Base-by-base conservation (phyloP, 2,888 invertebrate species). In the Hydrotaea diabolus region DNA sequence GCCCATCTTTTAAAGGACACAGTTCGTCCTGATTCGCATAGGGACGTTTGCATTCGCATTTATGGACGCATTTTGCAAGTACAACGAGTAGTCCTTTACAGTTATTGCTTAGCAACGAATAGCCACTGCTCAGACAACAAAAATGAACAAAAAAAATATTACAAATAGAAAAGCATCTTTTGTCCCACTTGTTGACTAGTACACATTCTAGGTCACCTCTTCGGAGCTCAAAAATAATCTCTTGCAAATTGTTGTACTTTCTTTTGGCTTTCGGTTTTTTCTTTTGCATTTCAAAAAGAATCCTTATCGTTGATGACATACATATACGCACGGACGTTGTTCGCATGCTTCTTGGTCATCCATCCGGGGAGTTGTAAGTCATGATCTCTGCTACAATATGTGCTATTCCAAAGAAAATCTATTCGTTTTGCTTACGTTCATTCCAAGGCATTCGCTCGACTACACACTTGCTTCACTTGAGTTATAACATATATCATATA, bases 41-140 rank as follows among this genome's bases (percentile, higher is more conserved):
- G 31, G 23, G 8, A 62, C 26, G 26, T n/a, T 17, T 62, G 13
- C 19, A 73, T 78, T 78, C 64, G 64, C 53, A 53, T 73, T 36
- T 72, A 62, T 53, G 49, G 36, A 13, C 23, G 23, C 15, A 46
- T 46, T 13, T 15, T 43, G 39, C 66, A 66, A 43, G 7, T 31
- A 7, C 31, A 31, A 4, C 2, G 31, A 31, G 31, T 31, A 31
- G 31, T 2, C 2, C 31, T 31, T 31, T 31, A 4, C 7, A 31
- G 31, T 4, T 31, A 31, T 31, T 31, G 31, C 31, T 31, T 31
- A 31, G 31, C 31, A 31, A 31, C 31, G 31, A 31, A 31, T 31
- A 7, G 2, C 31, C 31, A 2, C 31, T 31, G 2, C 31, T 2
- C 31, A 4, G 31, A 7, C 31, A 2, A 31, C 31, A 31, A 31